Evolutionary conservation across 2,113 vertebrate species (phyloP), one percentile per base, ranked within the genome.

Genomic region (Colistium nudipinnis): DNA sequence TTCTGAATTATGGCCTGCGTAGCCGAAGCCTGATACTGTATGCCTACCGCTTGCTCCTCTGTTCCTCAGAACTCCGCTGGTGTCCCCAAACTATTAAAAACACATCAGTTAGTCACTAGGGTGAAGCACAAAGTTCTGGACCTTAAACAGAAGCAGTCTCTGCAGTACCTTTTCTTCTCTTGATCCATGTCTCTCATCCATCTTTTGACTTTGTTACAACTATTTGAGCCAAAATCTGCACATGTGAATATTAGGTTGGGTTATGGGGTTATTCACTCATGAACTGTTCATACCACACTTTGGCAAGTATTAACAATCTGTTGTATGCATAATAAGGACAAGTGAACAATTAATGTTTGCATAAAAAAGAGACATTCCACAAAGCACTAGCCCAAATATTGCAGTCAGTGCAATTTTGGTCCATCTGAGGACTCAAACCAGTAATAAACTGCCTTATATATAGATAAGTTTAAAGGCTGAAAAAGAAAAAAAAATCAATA

Each of bases 61-160:
- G 4, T 12, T 9, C 17, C 25, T n/a, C 25, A 11, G 7, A 30
- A 25, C 48, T 17, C 48, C 14, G 7, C 22, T 48, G 36, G 36
- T 39, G 36, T 39, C 36, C 36, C 45, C 13, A 14, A 48, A 25
- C 45, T 25, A 48, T 48, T 48, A 48, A 48, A 48, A 48, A 48
- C 16, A 30, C 27, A 30, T 52, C 48, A 51, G 14, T 17, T 28
- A 17, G 25, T 24, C 31, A 30, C 45, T 25, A 22, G 22, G 22
- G 22, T 25, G 22, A 25, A 25, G 22, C 45, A 48, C 22, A 25
- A 25, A 24, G 25, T 48, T 24, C 45, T 25, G 45, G 12, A 13
- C 45, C 22, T 22, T 14, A 14, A 14, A 48, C 22, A 48, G 24
- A 25, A 48, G 12, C 22, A 25, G 20, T 48, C 24, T 7, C 12